A percentile compares a stretch with the other conserved stretches of the same genome.
Conservation (phyloP, 2,113 vertebrate species). For the Pavo muticus region DNA sequence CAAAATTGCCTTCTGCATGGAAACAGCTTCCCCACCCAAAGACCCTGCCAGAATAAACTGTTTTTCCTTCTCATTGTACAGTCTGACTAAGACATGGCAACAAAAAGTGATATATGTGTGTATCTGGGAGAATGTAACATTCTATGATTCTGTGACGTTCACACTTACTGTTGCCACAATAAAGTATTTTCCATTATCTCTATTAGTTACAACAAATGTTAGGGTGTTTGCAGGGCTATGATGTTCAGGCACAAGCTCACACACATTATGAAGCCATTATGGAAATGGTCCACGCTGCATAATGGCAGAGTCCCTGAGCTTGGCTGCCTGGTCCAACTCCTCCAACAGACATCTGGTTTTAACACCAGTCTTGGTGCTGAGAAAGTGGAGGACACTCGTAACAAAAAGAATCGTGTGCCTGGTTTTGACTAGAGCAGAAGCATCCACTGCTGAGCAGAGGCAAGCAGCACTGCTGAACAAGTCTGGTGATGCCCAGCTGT, state of each 20-base stretch:
- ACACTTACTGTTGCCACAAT: neutral
- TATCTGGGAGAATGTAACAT: neutral
- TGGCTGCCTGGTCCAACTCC: neutral
- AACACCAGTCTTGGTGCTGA: neutral
- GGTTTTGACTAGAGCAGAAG: neutral
- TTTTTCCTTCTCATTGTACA: neutral
- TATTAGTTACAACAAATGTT: neutral
- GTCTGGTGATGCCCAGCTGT: neutral
- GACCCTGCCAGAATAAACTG: neutral
- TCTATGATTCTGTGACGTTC: neutral
- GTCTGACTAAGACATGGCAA: neutral
- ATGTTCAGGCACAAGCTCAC: neutral
- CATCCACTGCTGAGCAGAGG: neutral
- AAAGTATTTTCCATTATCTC: neutral
- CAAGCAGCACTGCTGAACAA: neutral
- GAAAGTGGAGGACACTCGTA: neutral
- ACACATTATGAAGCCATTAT: neutral
- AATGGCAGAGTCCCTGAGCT: neutral
- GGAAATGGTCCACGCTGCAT: neutral
- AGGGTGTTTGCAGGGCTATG: neutral
- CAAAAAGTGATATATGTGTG: rapidly evolving
- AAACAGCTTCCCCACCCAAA: neutral
- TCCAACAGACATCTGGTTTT: neutral
- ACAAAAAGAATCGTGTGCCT: neutral
- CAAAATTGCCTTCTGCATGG: neutral